A percentile compares a stretch with the other conserved stretches of the same genome.
Conservation (phyloP, 2,113 vertebrate genomes). For the Vanacampus margaritifer region DNA sequence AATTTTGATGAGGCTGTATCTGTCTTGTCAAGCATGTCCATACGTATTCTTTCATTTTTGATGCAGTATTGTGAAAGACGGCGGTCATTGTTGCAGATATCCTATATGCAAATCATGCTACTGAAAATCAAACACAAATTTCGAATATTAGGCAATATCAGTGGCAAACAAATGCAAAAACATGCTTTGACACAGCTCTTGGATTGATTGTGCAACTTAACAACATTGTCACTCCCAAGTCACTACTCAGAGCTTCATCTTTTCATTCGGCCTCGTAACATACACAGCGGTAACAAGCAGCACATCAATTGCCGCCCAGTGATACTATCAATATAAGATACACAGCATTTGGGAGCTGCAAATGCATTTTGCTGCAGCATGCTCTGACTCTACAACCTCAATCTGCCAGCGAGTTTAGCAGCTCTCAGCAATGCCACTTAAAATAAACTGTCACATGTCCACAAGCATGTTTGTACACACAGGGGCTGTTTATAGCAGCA, state of each 20-base stretch:
- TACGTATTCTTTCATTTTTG: too few relatives aligned
- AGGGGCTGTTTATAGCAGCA: conserved; percentile 25
- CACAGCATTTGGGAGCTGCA: background rate
- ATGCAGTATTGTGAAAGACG: too few relatives aligned
- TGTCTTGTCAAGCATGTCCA: too few relatives aligned
- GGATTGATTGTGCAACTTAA: background rate
- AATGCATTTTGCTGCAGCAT: conserved; percentile 14
- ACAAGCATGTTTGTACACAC: conserved; percentile 27
- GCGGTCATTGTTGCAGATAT: too few relatives aligned
- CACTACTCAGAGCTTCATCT: background rate
- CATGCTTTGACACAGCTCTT: background rate
- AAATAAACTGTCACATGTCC: conserved; percentile 52
- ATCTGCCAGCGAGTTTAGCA: conserved; percentile 42
- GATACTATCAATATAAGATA: background rate
- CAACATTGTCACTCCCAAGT: background rate
- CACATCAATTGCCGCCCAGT: background rate
- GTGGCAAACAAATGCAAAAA: too few relatives aligned
- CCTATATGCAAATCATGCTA: too few relatives aligned
- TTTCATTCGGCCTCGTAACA: background rate
- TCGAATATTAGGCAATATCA: too few relatives aligned
- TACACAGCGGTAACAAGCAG: background rate
- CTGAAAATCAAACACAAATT: too few relatives aligned
- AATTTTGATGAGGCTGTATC: too few relatives aligned
- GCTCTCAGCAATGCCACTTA: conserved; percentile 37
- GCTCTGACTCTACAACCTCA: conserved; percentile 36